Base-by-base conservation (phyloP, 2,113 vertebrate genomes). In the Barnardius zonarius region DNA sequence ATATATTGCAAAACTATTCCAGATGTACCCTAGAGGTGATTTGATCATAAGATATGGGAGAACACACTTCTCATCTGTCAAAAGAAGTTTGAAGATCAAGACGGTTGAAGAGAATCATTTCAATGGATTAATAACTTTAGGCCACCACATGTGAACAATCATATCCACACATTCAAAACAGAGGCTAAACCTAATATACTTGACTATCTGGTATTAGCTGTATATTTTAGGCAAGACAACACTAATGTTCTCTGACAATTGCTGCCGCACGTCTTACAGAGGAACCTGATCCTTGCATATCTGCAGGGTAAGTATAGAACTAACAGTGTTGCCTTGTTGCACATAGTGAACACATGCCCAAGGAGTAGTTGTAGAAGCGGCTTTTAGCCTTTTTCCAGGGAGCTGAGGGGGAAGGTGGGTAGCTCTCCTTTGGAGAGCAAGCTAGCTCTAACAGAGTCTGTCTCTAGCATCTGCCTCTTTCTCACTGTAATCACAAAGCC, bases 121-220 rank as follows among this genome's bases (percentile, higher is more conserved):
- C 77, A 80, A 66, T 66, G 46, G 87, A 90, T 86, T 94, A 80
- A 61, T 52, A 90, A 92, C 73, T 54, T 90, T 23, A 95, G 88
- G 64, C 70, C 28, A 43, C 49, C 92, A 33, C 52, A 74, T 90
- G 93, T 59, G 70, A 90, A 87, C 85, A 63, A 94, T 68, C 46
- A 88, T 33, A 91, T 66, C n/a, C 9, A n/a, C 31, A 37, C n/a
- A 88, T 22, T 54, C 17, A 6, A 95, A 93, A 64, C 4, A 64
- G 55, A 83, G 67, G 83, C 69, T 75, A 59, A 79, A 86, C 48
- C 22, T 9, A 48, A n/a, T 13, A 49, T 4, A 30, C 22, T 10
- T 81, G 22, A 39, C 30, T 94, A 48, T 23, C 13, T 55, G 23
- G 83, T 85, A 93, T 79, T 84, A 83, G 77, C 55, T 63, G 24